phyloP scores from a whole-genome alignment of 1,140 invertebrate genomes.

The Drosophila watanabei region DNA sequence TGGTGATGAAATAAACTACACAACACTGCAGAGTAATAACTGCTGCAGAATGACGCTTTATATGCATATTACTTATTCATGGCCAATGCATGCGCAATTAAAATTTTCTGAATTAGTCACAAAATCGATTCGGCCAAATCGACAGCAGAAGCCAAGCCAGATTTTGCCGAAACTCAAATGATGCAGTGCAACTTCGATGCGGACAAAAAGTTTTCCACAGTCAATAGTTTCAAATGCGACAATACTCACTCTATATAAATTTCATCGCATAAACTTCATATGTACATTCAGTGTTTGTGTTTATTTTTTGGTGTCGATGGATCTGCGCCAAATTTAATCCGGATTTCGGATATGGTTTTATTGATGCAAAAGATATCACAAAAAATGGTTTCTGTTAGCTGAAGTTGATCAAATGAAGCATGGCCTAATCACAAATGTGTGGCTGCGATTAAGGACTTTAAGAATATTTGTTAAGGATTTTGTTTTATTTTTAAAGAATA shows the following conservation, averaged over 20 bases:
- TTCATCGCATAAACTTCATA: conserved; percentile 5
- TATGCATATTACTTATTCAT: conserved; percentile 75
- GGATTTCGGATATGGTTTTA: conserved; percentile 44
- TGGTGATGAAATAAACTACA: conserved; percentile 54
- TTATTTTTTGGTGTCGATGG: conserved; percentile 32
- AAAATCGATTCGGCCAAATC: conserved; percentile 75
- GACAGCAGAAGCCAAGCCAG: conserved; percentile 49
- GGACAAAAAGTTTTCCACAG: conserved; percentile 38
- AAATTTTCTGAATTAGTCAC: conserved; percentile 79
- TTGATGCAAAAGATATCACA: conserved; percentile 21
- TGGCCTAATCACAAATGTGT: conserved; percentile 18
- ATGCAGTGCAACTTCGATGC: conserved; percentile 30
- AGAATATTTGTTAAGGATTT: not conserved
- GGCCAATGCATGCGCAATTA: conserved; percentile 76
- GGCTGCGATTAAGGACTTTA: conserved; percentile 25
- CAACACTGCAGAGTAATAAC: conserved; percentile 60
- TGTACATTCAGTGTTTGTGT: conserved; percentile 7
- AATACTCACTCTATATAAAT: conserved; percentile 22
- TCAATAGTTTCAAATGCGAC: conserved; percentile 34
- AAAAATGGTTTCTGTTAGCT: conserved; percentile 26
- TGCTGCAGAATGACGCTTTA: conserved; percentile 40
- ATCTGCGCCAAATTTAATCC: conserved; percentile 44
- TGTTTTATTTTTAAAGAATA: not conserved
- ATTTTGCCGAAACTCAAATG: conserved; percentile 27
- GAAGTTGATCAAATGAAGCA: conserved; percentile 25